Percentiles rank a stretch among this genome's conserved stretches.
Evolutionary conservation across 2,113 vertebrate genomes (phyloP).

Genomic region (Nothocercus nigrocapillus): DNA sequence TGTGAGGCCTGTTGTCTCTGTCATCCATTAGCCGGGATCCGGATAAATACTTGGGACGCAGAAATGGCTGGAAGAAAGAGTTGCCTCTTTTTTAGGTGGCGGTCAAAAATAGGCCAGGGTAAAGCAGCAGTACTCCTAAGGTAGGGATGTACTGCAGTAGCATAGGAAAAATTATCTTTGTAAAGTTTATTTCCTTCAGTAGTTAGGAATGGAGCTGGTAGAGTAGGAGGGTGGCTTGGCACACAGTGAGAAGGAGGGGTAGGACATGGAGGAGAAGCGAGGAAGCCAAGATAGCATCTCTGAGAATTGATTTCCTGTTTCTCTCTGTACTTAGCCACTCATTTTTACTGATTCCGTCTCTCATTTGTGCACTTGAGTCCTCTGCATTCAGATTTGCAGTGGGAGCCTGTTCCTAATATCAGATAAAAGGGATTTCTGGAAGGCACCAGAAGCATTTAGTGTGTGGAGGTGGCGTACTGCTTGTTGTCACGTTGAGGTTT

Average conservation of each 20-base stretch:
- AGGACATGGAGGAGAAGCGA: slow-evolving; percentile 23
- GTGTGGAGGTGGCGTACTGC: background rate
- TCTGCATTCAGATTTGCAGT: background rate
- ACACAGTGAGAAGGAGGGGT: background rate
- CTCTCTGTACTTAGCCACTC: background rate
- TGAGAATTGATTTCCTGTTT: slow-evolving; percentile 32
- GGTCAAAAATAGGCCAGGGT: background rate
- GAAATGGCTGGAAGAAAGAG: background rate
- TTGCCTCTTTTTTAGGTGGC: background rate
- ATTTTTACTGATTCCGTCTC: slow-evolving; percentile 1
- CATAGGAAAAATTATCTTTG: background rate
- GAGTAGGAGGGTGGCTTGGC: background rate
- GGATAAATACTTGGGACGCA: background rate
- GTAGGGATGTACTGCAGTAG: background rate
- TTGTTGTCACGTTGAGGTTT: background rate
- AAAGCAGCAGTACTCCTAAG: background rate
- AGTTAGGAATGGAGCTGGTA: background rate
- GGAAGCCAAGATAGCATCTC: background rate
- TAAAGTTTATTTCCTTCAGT: background rate
- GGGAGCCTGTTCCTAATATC: background rate
- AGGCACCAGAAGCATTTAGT: background rate
- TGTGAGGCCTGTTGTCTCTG: background rate
- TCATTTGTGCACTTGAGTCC: background rate
- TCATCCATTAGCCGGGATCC: slow-evolving; percentile 2
- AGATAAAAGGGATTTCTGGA: slow-evolving; percentile 44